Conservation (phyloP, 2,888 invertebrate species). For the Cataglyphis cursor region DNA sequence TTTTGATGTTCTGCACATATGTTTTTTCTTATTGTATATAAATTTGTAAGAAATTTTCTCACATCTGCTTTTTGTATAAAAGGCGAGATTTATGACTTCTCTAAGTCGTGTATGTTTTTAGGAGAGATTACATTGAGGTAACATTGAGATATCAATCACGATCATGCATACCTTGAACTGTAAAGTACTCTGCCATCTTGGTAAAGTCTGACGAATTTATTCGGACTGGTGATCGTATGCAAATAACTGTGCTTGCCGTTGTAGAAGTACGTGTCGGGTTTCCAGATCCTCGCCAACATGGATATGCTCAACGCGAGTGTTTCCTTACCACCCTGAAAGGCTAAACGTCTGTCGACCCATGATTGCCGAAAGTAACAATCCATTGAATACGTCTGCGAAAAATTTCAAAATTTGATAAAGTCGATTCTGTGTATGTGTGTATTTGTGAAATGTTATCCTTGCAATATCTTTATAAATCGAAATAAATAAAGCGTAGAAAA, state of each 20-base stretch:
- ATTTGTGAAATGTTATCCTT: not conserved
- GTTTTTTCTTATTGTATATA: not conserved
- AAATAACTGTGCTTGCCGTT: slow-evolving; percentile 94
- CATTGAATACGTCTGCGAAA: slow-evolving; percentile 92
- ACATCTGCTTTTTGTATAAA: not conserved
- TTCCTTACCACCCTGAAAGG: slow-evolving; percentile 90
- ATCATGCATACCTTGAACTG: slow-evolving; percentile 89
- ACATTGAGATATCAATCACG: not conserved
- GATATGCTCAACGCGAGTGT: slow-evolving; percentile 93
- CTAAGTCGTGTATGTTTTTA: not conserved
- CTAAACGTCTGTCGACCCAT: slow-evolving; percentile 93
- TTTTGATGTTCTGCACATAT: not conserved
- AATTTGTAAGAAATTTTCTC: not conserved
- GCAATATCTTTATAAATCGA: not conserved
- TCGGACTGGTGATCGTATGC: slow-evolving; percentile 95
- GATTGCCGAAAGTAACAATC: slow-evolving; percentile 96
- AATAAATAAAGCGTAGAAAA: not conserved
- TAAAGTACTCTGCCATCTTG: slow-evolving; percentile 92
- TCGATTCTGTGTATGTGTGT: not conserved
- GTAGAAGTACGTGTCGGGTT: slow-evolving; percentile 94
- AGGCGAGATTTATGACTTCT: not conserved
- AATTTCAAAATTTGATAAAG: slow-evolving; percentile 40
- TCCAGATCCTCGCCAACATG: slow-evolving; percentile 94
- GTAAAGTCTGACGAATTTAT: slow-evolving; percentile 93
- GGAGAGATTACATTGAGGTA: not conserved